Evolutionary conservation across 2,113 vertebrate genomes (phyloP).

Genomic region (Numenius arquata): DNA sequence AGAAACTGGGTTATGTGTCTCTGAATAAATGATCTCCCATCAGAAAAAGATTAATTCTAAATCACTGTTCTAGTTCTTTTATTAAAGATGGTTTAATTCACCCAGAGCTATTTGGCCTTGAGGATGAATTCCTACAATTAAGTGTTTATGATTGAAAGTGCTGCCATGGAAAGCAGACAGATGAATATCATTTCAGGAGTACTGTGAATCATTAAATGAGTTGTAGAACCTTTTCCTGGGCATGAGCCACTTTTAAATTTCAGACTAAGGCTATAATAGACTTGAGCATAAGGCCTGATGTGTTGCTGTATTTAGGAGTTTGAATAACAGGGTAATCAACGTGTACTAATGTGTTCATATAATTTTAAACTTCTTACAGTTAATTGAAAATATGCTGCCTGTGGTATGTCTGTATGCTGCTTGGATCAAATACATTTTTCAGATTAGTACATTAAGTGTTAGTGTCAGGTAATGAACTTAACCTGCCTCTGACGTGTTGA

Average conservation of each 20-base stretch:
- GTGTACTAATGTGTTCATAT: neutral
- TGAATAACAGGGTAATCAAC: neutral
- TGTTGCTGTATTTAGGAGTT: neutral
- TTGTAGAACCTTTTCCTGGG: constrained; percentile 26
- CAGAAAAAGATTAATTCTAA: constrained; percentile 1
- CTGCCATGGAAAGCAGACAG: constrained; percentile 42
- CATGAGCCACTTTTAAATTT: constrained; percentile 14
- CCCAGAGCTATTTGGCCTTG: constrained; percentile 24
- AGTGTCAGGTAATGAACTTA: neutral
- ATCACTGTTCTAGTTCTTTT: neutral
- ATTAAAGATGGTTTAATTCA: constrained; percentile 19
- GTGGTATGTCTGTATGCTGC: neutral
- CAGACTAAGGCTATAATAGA: neutral
- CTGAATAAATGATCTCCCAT: neutral
- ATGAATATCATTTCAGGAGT: constrained; percentile 36
- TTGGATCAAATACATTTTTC: neutral
- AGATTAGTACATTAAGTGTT: neutral
- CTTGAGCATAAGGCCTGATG: neutral
- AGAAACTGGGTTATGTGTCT: neutral
- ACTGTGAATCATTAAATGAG: constrained; percentile 39
- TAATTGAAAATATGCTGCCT: neutral
- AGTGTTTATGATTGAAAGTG: constrained; percentile 44
- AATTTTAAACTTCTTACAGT: neutral
- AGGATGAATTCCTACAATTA: constrained; percentile 50
- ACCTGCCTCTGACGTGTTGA: neutral